Evolutionary conservation across 2,797 vertebrate species (phyloP), one percentile per base, ranked within the genome.

Genomic region (Rhinatrema bivittatum): DNA sequence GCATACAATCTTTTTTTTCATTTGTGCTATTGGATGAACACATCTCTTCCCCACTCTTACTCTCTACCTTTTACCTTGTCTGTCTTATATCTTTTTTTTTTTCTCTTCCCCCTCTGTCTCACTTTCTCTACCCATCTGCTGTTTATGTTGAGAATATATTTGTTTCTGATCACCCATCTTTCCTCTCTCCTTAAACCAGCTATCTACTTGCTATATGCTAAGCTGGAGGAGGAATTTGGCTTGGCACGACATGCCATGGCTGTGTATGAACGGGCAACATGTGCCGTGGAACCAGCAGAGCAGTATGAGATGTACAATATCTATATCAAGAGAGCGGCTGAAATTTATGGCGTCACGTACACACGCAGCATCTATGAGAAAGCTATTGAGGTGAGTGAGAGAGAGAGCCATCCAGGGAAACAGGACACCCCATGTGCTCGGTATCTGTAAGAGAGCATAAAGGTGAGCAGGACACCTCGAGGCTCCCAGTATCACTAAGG

Each of bases 341-440:
- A 97, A 72, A 91, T 97, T 53, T 97, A 96, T 4, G 93, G 93
- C 2, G 90, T 97, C 53, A 97, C 91, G 5, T 89, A 94, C 62
- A 96, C 93, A 7, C 86, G 92, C 13, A 74, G 83, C 45, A 96
- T 97, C 57, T 96, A 95, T 54, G 90, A 97, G 77, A 91, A 91
- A 56, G 85, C 93, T 33, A 95, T 97, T 2, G 91, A 94, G 91
- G 92, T 93, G 65, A 25, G 36, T 12, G 5, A 10, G 0, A 0
- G 7, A 0, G 2, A 1, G 0, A 12, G 16, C n/a, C n/a, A n/a
- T n/a, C n/a, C n/a, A n/a, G n/a, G n/a, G 16, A 16, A 16, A 16
- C 16, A 5, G 16, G 16, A 16, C 16, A 16, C 16, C 16, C 16
- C n/a, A n/a, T n/a, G n/a, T n/a, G n/a, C n/a, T n/a, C n/a, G n/a